Conservation (phyloP, 1,140 invertebrate species). For the Onthophagus taurus region DNA sequence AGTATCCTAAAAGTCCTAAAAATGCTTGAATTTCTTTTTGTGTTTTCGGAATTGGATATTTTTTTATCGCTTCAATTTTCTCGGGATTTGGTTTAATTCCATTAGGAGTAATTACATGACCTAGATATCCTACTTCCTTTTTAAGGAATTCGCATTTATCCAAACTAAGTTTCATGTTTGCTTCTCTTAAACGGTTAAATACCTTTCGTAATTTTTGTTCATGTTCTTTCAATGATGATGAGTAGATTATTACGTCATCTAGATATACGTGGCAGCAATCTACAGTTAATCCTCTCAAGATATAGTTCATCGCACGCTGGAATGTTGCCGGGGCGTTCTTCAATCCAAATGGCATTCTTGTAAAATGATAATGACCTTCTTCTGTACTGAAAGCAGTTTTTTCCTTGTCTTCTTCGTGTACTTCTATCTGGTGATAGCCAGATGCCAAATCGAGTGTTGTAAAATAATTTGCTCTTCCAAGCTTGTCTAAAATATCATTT, state of each 20-base stretch:
- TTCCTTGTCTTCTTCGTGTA: not conserved
- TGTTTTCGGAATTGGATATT: slow-evolving; percentile 31
- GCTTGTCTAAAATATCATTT: slow-evolving; percentile 15
- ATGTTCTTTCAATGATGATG: slow-evolving; percentile 30
- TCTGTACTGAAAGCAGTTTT: slow-evolving; percentile 7
- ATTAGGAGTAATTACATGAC: slow-evolving; percentile 19
- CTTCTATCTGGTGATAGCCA: slow-evolving; percentile 8
- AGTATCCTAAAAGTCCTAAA: slow-evolving; percentile 15
- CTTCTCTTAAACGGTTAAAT: slow-evolving; percentile 21
- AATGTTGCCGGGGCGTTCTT: slow-evolving; percentile 15
- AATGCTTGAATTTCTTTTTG: slow-evolving; percentile 19
- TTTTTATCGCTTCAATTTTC: slow-evolving; percentile 22
- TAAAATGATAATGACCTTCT: slow-evolving; percentile 3
- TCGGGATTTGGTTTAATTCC: slow-evolving; percentile 20
- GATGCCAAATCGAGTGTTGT: slow-evolving; percentile 6
- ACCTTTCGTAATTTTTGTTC: slow-evolving; percentile 24
- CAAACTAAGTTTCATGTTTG: slow-evolving; percentile 21
- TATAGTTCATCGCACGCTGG: slow-evolving; percentile 18
- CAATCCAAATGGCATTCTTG: slow-evolving; percentile 6
- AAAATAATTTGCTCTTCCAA: slow-evolving; percentile 5
- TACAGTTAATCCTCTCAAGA: slow-evolving; percentile 4
- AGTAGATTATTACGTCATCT: slow-evolving; percentile 32
- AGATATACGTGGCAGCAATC: slow-evolving; percentile 29
- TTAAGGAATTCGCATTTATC: slow-evolving; percentile 26
- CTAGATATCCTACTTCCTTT: slow-evolving; percentile 16